phyloP scores from a whole-genome alignment of 2,888 invertebrate genomes.

The Perizoma flavofasciatum region DNA sequence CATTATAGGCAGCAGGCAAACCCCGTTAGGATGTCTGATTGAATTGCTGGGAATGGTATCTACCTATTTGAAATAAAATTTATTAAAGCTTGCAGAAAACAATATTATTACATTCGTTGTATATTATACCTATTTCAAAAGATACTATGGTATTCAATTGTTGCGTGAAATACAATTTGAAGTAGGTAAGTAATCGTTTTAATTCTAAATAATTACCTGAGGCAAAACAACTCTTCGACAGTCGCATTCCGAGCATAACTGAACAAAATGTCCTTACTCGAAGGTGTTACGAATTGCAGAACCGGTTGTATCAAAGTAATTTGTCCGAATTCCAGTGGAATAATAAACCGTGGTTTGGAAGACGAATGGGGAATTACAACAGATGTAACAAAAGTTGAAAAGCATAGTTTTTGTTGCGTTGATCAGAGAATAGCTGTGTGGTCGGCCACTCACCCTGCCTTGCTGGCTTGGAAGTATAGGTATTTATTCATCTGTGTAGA shows the following conservation, averaged over 20 bases:
- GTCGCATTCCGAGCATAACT: constrained; percentile 32
- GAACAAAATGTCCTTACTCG: constrained; percentile 20
- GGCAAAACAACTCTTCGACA: constrained; percentile 25
- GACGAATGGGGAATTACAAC: constrained; percentile 43
- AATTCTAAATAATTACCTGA: constrained; percentile 7
- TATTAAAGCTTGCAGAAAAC: constrained; percentile 9
- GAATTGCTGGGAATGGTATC: constrained; percentile 43
- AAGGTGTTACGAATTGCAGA: constrained; percentile 38
- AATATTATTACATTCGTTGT: constrained; percentile 3
- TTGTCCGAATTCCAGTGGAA: constrained; percentile 33
- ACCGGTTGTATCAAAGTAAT: constrained; percentile 35
- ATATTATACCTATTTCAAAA: background rate
- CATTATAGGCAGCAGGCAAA: constrained; percentile 40
- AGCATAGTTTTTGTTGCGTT: constrained; percentile 53
- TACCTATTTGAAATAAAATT: constrained; percentile 40
- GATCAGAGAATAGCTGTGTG: constrained; percentile 48
- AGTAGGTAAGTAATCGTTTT: background rate
- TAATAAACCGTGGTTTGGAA: constrained; percentile 26
- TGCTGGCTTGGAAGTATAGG: constrained; percentile 13
- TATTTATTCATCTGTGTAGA: constrained; percentile 23
- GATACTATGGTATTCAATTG: background rate
- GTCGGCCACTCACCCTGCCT: constrained; percentile 59
- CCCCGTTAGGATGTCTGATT: constrained; percentile 41
- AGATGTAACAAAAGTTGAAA: constrained; percentile 49
- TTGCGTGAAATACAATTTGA: background rate